Base-by-base conservation (phyloP, 2,888 invertebrate genomes). In the Thumatha senex region DNA sequence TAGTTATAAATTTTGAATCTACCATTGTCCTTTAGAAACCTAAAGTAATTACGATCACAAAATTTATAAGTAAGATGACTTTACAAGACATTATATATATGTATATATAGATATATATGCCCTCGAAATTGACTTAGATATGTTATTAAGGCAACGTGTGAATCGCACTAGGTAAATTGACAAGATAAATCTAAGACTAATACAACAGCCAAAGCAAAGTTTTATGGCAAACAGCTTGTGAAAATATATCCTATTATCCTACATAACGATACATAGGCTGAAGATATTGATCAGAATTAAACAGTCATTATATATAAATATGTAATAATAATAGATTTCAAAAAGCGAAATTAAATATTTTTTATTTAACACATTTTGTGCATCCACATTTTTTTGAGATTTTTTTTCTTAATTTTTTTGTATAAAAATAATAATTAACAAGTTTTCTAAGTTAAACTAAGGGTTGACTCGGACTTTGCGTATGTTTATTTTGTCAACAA, bases 121-220 rank as follows among this genome's bases (percentile, higher is more conserved):
- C 80, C 79, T 86, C 78, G 76, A 86, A 86, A 89, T 88, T 90
- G 90, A 91, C 91, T 91, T 91, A 90, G 91, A 91, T 90, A 89
- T 89, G 89, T 89, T 90, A 90, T 85, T 90, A 91, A 91, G 91
- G 91, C 91, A 91, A 86, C 91, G 78, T 85, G 91, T 91, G 91
- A 91, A 91, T 84, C 88, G 90, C 90, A 85, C 90, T 90, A 86
- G 80, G 81, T 83, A 82, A 82, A 79, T 84, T 80, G 82, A 82
- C 80, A 82, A 79, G 82, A 78, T 74, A 73, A 78, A 77, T 83
- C 86, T 78, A 77, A 80, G 82, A 86, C 86, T 86, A 86, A 86
- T 82, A 89, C 88, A 83, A 90, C 90, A 89, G 87, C 88, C 84
- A 89, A 91, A 91, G 91, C 91, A 70, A 87, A 84, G 85, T 74